Evolutionary conservation across 2,888 invertebrate genomes (phyloP), one percentile per base, ranked within the genome.

Genomic region (Amblyteles armatorius): DNA sequence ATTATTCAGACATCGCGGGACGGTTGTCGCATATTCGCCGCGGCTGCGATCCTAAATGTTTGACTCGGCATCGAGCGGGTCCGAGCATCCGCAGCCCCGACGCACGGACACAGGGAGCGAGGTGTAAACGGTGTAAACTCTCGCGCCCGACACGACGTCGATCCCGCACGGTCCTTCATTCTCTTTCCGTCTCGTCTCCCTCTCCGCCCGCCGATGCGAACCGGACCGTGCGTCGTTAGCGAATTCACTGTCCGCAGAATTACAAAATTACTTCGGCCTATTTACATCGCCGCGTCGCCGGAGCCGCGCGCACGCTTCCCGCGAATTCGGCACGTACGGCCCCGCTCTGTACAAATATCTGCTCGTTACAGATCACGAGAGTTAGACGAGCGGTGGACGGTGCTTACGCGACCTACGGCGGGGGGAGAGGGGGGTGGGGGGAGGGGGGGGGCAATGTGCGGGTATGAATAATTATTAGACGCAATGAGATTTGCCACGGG

Each of bases 1-100:
- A 88, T 88, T 88, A 88, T 88, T 88, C 88, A 88, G 84, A 60
- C 82, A 86, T 82, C 82, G 76, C 44, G 82, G 86, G 72, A 86
- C 87, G 85, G 87, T 87, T 84, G 87, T 83, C 87, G 88, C 88
- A 88, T 88, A 88, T 88, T 88, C 88, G 87, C 86, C 73, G 84
- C 69, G 71, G 67, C 80, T 83, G 82, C 83, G 84, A 84, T 82
- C 85, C 88, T 88, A 88, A 88, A 88, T 88, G 88, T 88, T 88
- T 87, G 85, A 88, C 88, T 88, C 87, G 80, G 71, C 80, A 76
- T 83, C 80, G 80, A 78, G 65, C 67, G 82, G 71, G 65, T 40
- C 50, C 55, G 68, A 68, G 74, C 83, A 76, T 50, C 78, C 68
- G 55, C 29, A 55, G 73, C 63, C 69, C 73, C 73, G 65, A 84